Evolutionary conservation across 2,888 invertebrate genomes (phyloP), one percentile per base, ranked within the genome.

Genomic region (Temnothorax rugatulus): DNA sequence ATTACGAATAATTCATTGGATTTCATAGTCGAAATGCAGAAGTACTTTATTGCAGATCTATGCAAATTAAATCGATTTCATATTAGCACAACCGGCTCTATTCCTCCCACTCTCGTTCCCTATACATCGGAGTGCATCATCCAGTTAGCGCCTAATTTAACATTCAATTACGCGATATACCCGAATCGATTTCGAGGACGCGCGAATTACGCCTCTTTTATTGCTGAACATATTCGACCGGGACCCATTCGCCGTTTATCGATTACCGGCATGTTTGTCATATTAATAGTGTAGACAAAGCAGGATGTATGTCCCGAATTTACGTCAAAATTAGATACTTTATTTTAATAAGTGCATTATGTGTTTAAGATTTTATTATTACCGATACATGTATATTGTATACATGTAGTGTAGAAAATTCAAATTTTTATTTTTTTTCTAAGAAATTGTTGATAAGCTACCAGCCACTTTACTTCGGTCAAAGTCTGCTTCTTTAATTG

Each of bases 71-170:
- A 57, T 57, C 57, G 44, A 69, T 57, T 71, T 79, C 79, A 18
- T 54, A 44, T 44, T 34, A 69, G n/a, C 38, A 50, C 61, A 18
- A 9, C 25, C 59, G 29, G 0, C 4, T 59, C 21, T 59, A n/a
- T 7, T 29, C 2, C n/a, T 68, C 41, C n/a, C 13, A n/a, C 50
- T 59, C 11, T 52, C 13, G 18, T 41, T 38, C 21, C 34, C 21
- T n/a, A 3, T 52, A 66, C 18, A 54, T 41, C 25, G n/a, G 5
- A 54, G 18, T 52, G 76, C 21, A 66, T 52, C 64, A 64, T 76
- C 25, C 52, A 66, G 64, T 76, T 76, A 64, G 52, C 52, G 25
- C n/a, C 25, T 76, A 76, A 66, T 66, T 76, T 76, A 76, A 76
- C 76, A 76, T 76, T 52, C 76, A 66, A 76, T 76, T 64, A 64